phyloP scores from a whole-genome alignment of 2,113 vertebrate genomes.

The Rhinichthys klamathensis region DNA sequence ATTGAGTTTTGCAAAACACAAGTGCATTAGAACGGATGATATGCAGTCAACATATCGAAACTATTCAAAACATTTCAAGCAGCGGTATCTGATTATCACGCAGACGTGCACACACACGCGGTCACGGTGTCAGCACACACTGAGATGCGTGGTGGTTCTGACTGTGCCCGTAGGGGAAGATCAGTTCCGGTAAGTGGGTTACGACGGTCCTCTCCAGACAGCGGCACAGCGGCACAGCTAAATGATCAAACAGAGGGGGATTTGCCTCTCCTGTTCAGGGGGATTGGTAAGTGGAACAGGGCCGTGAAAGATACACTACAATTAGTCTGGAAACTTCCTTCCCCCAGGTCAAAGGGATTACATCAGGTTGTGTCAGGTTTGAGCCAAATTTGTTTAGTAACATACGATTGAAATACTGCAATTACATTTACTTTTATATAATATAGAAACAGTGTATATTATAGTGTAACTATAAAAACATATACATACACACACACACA shows the following conservation, averaged over 20 bases:
- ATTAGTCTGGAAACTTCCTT: conserved; percentile 48
- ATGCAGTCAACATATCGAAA: conserved; percentile 20
- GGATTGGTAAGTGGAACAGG: conserved; percentile 53
- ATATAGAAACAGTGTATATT: neutral
- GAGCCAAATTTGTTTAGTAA: neutral
- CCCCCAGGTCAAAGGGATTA: neutral
- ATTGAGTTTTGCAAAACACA: neutral
- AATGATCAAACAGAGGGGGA: conserved; percentile 66
- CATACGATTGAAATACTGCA: neutral
- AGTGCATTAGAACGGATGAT: conserved; percentile 9
- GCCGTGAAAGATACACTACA: conserved; percentile 45
- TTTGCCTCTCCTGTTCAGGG: conserved; percentile 64
- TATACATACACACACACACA: neutral
- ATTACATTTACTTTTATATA: neutral
- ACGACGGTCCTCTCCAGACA: conserved; percentile 25
- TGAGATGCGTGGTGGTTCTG: conserved; percentile 22
- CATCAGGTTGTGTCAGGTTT: neutral
- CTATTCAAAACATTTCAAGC: conserved; percentile 16
- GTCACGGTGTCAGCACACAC: conserved; percentile 39
- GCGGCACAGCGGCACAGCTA: conserved; percentile 58
- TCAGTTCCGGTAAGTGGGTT: conserved; percentile 70
- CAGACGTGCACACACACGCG: neutral
- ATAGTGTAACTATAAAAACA: neutral
- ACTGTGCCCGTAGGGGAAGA: conserved; percentile 54
- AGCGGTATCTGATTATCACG: conserved; percentile 21